Conservation (phyloP, 2,888 invertebrate genomes). For the Erebia aethiops region DNA sequence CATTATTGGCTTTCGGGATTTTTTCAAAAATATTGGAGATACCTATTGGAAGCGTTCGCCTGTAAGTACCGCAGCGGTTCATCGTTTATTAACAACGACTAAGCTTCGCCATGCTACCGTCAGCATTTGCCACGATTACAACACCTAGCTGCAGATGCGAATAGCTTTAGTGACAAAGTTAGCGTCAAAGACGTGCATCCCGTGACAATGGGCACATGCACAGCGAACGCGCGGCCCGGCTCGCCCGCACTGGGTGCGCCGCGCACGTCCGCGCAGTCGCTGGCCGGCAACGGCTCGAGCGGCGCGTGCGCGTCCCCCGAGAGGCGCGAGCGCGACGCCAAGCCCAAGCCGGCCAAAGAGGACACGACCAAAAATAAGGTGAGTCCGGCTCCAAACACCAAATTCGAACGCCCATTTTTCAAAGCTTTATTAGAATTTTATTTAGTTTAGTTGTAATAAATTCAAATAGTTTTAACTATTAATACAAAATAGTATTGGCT, state of each 20-base stretch:
- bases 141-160: neutral
- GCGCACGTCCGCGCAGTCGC: conserved; percentile 51
- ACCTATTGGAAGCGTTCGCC: neutral
- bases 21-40: neutral
- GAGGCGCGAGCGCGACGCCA: neutral
- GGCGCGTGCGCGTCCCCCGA: conserved; percentile 12
- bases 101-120: neutral
- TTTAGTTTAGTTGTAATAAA: neutral
- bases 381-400: conserved; percentile 28
- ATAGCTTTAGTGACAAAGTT: neutral
- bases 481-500: neutral
- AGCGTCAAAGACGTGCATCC: neutral
- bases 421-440: neutral
- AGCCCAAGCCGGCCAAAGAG: conserved; percentile 28
- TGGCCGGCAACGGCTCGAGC: conserved; percentile 42
- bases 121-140: neutral
- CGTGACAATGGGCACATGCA: conserved; percentile 31
- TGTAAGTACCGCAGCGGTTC: conserved; percentile 16
- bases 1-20: neutral
- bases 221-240: conserved; percentile 69
- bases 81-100: conserved; percentile 3
- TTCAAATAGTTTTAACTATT: no score
- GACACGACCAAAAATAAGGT: conserved; percentile 42
- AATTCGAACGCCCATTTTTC: neutral
- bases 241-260: conserved; percentile 57